Percentiles rank a stretch among this genome's conserved stretches.
Conservation (phyloP, 2,113 vertebrate species). For the Zingel zingel region DNA sequence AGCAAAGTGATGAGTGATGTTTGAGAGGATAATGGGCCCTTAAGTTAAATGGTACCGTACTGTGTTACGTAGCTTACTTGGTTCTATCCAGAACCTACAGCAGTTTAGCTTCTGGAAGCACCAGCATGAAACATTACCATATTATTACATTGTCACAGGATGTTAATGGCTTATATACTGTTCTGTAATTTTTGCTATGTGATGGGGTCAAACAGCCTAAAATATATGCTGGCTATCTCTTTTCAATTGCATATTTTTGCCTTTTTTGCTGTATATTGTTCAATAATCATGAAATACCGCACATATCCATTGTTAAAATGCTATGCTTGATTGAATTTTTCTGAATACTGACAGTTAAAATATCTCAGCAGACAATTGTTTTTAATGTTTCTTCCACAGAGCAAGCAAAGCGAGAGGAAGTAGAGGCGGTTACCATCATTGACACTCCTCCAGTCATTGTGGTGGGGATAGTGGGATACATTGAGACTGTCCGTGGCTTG, state of each 20-base stretch:
- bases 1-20: constrained; percentile 3
- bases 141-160: background rate
- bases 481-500: constrained; percentile 91
- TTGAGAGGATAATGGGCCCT: background rate
- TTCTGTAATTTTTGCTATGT: background rate
- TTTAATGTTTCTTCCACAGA: constrained; percentile 79
- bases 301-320: background rate
- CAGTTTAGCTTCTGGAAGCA: background rate
- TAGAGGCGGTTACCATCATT: constrained; percentile 94
- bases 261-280: background rate
- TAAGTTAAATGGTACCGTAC: background rate
- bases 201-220: background rate
- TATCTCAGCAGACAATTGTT: background rate
- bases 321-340: background rate
- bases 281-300: background rate
- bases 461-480: constrained; percentile 92
- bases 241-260: background rate
- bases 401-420: constrained; percentile 96
- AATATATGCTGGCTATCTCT: background rate
- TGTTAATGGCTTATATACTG: background rate
- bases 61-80: background rate
- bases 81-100: too few species aligned
- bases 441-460: constrained; percentile 96
- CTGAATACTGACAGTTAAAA: constrained; percentile 4
- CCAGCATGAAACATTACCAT: background rate